Evolutionary conservation across 2,113 vertebrate genomes (phyloP).

Genomic region (Oxyruncus cristatus): DNA sequence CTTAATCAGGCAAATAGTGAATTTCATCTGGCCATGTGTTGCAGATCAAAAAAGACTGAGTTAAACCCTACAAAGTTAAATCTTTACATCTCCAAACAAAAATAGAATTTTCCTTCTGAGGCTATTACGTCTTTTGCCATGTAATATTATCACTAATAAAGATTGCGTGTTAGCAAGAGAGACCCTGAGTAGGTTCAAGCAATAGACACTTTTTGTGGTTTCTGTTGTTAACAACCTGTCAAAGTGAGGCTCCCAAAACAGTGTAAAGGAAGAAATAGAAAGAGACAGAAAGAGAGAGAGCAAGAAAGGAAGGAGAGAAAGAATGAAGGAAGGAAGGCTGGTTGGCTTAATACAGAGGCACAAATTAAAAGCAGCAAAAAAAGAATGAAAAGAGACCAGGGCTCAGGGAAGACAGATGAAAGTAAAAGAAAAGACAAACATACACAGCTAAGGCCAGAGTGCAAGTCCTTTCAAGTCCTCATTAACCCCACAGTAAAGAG

Average conservation of each 20-base stretch:
- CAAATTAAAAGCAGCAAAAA: constrained; percentile 57
- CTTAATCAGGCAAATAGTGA: neutral
- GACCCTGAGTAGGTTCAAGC: neutral
- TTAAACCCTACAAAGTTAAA: neutral
- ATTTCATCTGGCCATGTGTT: constrained; percentile 8
- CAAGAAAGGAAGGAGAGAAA: neutral
- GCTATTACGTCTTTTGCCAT: neutral
- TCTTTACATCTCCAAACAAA: constrained; percentile 24
- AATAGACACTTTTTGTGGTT: neutral
- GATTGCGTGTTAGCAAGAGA: neutral
- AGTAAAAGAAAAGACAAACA: constrained; percentile 70
- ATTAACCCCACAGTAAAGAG: constrained; percentile 57
- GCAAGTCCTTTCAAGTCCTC: constrained; percentile 70
- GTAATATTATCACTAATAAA: constrained; percentile 31
- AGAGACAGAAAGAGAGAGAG: neutral
- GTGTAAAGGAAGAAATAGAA: neutral
- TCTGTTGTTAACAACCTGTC: constrained; percentile 10
- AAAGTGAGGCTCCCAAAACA: neutral
- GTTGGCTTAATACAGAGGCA: constrained; percentile 21
- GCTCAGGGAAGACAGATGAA: constrained; percentile 60
- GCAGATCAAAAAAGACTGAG: neutral
- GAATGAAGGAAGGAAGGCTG: neutral
- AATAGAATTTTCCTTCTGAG: neutral
- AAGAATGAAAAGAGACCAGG: constrained; percentile 38
- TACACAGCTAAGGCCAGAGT: constrained; percentile 70